A percentile compares a stretch with the other conserved stretches of the same genome.
These are phyloP conservation scores for Synanceia verrucosa DNA, from an alignment of 2,797 vertebrate genomes.

Conservation along the genomic window DNA sequence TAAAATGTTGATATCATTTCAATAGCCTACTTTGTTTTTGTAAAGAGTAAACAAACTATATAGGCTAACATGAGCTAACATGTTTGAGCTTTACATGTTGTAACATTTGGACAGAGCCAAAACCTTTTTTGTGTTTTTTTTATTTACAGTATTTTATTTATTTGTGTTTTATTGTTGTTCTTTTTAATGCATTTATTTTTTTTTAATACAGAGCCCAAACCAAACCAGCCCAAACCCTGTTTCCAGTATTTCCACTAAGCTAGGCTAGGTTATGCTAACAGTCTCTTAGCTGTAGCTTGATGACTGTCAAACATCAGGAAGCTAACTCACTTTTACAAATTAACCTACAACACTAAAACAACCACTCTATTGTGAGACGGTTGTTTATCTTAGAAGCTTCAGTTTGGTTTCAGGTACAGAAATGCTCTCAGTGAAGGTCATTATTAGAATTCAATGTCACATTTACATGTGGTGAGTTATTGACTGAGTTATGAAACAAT, in stretches of 20 bases:
- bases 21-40: background rate
- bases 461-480: background rate
- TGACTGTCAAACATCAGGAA: background rate
- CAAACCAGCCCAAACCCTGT: too few relatives aligned
- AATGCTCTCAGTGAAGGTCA: background rate
- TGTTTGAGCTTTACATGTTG: background rate
- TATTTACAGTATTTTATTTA: too few relatives aligned
- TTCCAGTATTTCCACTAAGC: background rate
- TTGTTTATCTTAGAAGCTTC: background rate
- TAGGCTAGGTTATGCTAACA: too few relatives aligned
- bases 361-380: background rate
- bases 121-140: too few relatives aligned
- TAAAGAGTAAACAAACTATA: too few relatives aligned
- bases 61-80: background rate
- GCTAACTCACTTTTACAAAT: background rate
- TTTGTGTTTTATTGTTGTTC: too few relatives aligned
- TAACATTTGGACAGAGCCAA: background rate
- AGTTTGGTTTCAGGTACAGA: background rate
- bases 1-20: too few relatives aligned
- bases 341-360: background rate
- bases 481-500: conserved; percentile 23
- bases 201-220: too few relatives aligned
- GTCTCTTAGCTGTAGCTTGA: background rate
- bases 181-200: too few relatives aligned
- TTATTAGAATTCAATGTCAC: too few relatives aligned